Evolutionary conservation across 2,888 invertebrate species (phyloP).

Genomic region (Perizoma flavofasciatum): DNA sequence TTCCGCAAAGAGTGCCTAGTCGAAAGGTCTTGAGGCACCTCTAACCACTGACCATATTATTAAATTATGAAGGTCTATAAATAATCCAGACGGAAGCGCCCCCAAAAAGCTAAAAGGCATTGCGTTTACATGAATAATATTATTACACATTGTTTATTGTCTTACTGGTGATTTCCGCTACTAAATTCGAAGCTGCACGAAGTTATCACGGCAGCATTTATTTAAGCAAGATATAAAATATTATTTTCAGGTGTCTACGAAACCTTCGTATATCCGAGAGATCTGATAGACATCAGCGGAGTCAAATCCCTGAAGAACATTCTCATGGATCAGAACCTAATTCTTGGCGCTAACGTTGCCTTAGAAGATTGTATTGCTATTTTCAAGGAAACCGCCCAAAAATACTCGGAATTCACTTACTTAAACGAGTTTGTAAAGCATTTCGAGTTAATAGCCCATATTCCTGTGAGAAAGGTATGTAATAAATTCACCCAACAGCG

Average conservation of each 20-base stretch:
- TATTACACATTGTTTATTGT: too few relatives aligned
- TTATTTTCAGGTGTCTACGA: constrained; percentile 60
- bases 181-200: too few relatives aligned
- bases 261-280: constrained; percentile 56
- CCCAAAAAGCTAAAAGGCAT: too few relatives aligned
- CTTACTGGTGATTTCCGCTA: too few relatives aligned
- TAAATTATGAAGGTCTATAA: too few relatives aligned
- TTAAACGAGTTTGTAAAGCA: constrained; percentile 82
- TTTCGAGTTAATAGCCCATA: constrained; percentile 85
- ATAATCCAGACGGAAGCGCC: too few relatives aligned
- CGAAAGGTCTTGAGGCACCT: too few relatives aligned
- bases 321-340: constrained; percentile 63
- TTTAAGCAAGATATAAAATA: too few relatives aligned
- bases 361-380: constrained; percentile 81
- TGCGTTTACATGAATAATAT: too few relatives aligned
- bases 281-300: constrained; percentile 67
- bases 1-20: too few relatives aligned
- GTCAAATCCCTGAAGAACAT: constrained; percentile 59
- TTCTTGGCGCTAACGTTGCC: constrained; percentile 84
- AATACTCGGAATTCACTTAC: constrained; percentile 76
- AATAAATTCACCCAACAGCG: not conserved
- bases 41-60: too few relatives aligned
- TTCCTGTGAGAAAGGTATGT: constrained; percentile 85
- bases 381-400: constrained; percentile 63
- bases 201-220: too few relatives aligned